phyloP scores from a whole-genome alignment of 2,888 invertebrate species.

The Molanna angustata region DNA sequence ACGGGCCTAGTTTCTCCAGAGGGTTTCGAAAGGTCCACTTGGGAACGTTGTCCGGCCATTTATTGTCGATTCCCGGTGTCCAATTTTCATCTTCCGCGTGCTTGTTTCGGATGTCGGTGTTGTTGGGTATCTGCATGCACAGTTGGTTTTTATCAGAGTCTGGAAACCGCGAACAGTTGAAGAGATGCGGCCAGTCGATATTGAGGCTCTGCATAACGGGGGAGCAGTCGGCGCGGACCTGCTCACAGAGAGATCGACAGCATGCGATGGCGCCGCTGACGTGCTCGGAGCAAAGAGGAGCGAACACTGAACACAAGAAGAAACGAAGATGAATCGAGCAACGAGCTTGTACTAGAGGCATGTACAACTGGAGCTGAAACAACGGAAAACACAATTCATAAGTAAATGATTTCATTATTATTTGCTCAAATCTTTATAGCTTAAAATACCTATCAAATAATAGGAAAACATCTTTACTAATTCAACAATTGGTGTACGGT shows the following conservation, averaged over 20 bases:
- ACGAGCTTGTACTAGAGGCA: constrained; percentile 71
- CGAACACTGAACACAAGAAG: constrained; percentile 86
- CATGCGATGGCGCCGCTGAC: constrained; percentile 82
- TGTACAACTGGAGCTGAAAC: constrained; percentile 65
- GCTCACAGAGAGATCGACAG: constrained; percentile 82
- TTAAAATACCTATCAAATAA: too few relatives aligned
- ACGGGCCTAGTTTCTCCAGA: constrained; percentile 36
- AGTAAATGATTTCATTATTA: too few relatives aligned
- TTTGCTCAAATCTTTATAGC: too few relatives aligned
- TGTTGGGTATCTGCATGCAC: constrained; percentile 68
- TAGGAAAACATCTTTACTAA: too few relatives aligned
- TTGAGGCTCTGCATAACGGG: constrained; percentile 63
- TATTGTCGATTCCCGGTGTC: constrained; percentile 13
- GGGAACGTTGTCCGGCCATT: constrained; percentile 14
- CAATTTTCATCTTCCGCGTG: constrained; percentile 17
- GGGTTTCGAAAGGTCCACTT: constrained; percentile 49
- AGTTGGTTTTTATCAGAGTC: constrained; percentile 65
- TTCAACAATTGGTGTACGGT: too few relatives aligned
- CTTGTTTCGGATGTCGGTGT: constrained; percentile 40
- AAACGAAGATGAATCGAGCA: constrained; percentile 81
- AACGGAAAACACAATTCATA: too few relatives aligned
- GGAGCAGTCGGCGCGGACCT: constrained; percentile 69
- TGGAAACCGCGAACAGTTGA: constrained; percentile 79
- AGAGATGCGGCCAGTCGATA: constrained; percentile 66
- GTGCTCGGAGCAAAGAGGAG: constrained; percentile 87